Conservation (phyloP, 1,140 invertebrate species). For the Zaprionus nigranus region DNA sequence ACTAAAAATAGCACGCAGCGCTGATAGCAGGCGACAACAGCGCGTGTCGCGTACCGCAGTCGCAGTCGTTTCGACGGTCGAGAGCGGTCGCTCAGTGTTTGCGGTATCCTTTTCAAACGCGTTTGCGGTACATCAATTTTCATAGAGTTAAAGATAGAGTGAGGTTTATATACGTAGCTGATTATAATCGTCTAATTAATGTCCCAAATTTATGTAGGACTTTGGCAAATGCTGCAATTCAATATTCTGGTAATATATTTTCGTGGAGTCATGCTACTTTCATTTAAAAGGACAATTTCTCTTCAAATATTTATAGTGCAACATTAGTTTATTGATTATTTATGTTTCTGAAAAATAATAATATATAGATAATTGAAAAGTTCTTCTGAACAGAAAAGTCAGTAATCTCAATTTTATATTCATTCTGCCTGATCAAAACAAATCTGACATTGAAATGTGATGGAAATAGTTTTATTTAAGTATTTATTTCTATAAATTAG, state of each 20-base stretch:
- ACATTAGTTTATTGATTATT: no score
- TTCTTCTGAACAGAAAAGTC: neutral
- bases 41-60: slow-evolving; percentile 30
- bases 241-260: no score
- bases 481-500: slow-evolving; percentile 47
- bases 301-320: no score
- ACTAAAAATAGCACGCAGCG: slow-evolving; percentile 67
- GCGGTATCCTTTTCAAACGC: slow-evolving; percentile 7
- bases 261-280: no score
- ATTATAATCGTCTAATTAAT: neutral
- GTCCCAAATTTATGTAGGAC: neutral
- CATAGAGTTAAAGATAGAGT: neutral
- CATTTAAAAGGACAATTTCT: no score
- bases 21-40: slow-evolving; percentile 65
- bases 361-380: neutral
- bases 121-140: slow-evolving; percentile 6
- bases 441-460: slow-evolving; percentile 71
- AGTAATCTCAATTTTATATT: neutral
- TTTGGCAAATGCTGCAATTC: neutral
- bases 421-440: slow-evolving; percentile 14
- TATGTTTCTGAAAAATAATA: no score
- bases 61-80: neutral
- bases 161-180: neutral
- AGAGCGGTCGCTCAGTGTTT: neutral
- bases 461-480: slow-evolving; percentile 41